A percentile compares a stretch with the other conserved stretches of the same genome.
Conservation (phyloP, 2,888 invertebrate species). For the Serrognathus titanus region DNA sequence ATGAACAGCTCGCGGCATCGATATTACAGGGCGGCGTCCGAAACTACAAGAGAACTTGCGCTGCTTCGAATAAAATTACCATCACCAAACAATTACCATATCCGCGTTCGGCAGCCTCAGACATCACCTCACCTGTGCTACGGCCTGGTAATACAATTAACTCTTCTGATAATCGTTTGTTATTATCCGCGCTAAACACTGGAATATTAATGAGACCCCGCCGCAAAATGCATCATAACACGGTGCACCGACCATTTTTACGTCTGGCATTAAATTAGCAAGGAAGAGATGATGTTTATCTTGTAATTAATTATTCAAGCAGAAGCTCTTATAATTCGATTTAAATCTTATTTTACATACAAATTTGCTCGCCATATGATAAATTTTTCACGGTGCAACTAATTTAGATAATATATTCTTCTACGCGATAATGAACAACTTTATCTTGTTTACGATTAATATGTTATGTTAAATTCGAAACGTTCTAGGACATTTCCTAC, state of each 20-base stretch:
- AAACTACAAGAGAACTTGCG: conserved; percentile 23
- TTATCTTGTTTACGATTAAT: no score
- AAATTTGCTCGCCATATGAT: not conserved
- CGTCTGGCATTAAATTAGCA: conserved; percentile 13
- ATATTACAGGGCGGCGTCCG: conserved; percentile 46
- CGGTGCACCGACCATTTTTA: conserved; percentile 14
- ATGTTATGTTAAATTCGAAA: no score
- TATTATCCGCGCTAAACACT: conserved; percentile 16
- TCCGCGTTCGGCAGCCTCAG: conserved; percentile 27
- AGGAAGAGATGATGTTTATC: conserved; percentile 5
- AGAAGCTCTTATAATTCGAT: not conserved
- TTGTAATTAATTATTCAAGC: not conserved
- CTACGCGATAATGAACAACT: no score
- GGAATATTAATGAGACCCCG: conserved; percentile 11
- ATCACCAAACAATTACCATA: conserved; percentile 43
- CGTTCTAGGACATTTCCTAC: no score
- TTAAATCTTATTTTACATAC: conserved; percentile 1
- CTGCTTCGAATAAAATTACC: conserved; percentile 41
- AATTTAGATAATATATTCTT: not conserved
- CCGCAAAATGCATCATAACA: conserved; percentile 10
- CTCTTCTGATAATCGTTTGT: conserved; percentile 13
- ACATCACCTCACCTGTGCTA: conserved; percentile 4
- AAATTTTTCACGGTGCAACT: not conserved
- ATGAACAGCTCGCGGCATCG: conserved; percentile 36
- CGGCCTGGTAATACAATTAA: conserved; percentile 10